phyloP scores from a whole-genome alignment of 1,140 invertebrate species.

The Monomorium pharaonis region DNA sequence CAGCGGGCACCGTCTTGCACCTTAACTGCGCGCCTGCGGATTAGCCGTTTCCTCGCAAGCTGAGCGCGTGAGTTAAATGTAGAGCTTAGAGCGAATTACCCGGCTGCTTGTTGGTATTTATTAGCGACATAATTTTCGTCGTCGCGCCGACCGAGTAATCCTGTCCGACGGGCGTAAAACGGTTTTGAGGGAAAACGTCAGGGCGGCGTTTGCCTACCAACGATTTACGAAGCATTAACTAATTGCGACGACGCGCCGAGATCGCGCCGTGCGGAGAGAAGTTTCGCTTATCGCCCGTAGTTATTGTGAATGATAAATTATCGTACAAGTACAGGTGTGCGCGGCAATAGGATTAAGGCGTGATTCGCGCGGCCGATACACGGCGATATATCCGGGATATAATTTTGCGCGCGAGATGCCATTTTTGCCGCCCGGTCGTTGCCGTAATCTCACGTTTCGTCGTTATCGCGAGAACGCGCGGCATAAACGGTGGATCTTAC shows the following conservation, averaged over 20 bases:
- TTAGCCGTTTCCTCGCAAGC: slow-evolving; percentile 4
- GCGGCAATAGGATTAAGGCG: slow-evolving; percentile 21
- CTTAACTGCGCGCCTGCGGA: neutral
- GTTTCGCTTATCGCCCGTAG: slow-evolving; percentile 25
- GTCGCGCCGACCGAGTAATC: neutral
- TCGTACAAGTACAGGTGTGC: neutral
- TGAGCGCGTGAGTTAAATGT: slow-evolving; percentile 24
- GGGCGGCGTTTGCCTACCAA: neutral
- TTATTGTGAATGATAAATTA: slow-evolving; percentile 44
- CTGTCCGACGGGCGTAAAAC: slow-evolving; percentile 35
- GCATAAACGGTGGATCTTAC: slow-evolving; percentile 18
- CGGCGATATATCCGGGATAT: slow-evolving; percentile 11
- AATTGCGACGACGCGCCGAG: slow-evolving; percentile 10
- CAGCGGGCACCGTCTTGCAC: neutral
- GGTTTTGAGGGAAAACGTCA: slow-evolving; percentile 26
- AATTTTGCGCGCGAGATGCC: neutral
- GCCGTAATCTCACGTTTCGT: slow-evolving; percentile 16
- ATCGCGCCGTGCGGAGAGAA: slow-evolving; percentile 1
- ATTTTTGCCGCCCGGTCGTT: slow-evolving; percentile 18
- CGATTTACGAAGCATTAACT: slow-evolving; percentile 46
- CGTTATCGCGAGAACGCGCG: neutral
- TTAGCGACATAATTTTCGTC: slow-evolving; percentile 39
- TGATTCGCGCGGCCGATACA: slow-evolving; percentile 20
- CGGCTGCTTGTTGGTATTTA: slow-evolving; percentile 39
- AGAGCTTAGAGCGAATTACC: slow-evolving; percentile 51